These are phyloP conservation scores for Abscondita cerata DNA, from an alignment of 2,888 invertebrate species.

Conservation along the genomic window DNA sequence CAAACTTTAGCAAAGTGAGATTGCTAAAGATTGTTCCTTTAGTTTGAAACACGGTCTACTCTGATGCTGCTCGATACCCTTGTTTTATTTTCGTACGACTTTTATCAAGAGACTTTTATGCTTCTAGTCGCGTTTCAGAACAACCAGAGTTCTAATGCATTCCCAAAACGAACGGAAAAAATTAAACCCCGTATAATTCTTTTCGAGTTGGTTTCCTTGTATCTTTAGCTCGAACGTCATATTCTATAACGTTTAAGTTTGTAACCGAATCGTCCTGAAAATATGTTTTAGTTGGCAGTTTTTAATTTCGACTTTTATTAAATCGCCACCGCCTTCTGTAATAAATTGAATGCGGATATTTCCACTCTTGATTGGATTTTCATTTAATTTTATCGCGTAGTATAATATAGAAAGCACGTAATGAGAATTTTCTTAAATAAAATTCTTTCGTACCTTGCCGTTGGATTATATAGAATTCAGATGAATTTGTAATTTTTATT, in stretches of 20 bases:
- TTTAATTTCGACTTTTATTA: background rate
- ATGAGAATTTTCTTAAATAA: constrained; percentile 10
- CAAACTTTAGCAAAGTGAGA: constrained; percentile 57
- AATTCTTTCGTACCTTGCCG: background rate
- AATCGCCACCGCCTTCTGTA: no score
- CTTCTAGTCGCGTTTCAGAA: constrained; percentile 20
- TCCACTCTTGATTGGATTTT: background rate
- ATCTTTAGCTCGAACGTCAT: constrained; percentile 21
- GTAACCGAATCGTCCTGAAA: background rate
- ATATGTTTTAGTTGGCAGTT: background rate
- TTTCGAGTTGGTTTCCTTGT: constrained; percentile 47
- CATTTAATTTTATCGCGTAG: constrained; percentile 1
- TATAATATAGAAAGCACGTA: constrained; percentile 3
- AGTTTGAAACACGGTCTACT: constrained; percentile 56
- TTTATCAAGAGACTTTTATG: constrained; percentile 34
- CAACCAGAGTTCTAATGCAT: constrained; percentile 25
- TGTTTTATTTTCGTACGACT: constrained; percentile 29
- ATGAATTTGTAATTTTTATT: no score
- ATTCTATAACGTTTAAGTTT: constrained; percentile 28
- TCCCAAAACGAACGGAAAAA: constrained; percentile 41
- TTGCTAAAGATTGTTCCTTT: constrained; percentile 58
- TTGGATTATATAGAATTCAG: background rate
- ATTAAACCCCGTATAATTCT: constrained; percentile 46
- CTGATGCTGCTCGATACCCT: constrained; percentile 36
- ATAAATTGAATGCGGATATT: no score